A percentile compares a stretch with the other conserved stretches of the same genome.
Evolutionary conservation across 2,797 vertebrate species (phyloP).

Genomic region (Megaceryle alcyon): DNA sequence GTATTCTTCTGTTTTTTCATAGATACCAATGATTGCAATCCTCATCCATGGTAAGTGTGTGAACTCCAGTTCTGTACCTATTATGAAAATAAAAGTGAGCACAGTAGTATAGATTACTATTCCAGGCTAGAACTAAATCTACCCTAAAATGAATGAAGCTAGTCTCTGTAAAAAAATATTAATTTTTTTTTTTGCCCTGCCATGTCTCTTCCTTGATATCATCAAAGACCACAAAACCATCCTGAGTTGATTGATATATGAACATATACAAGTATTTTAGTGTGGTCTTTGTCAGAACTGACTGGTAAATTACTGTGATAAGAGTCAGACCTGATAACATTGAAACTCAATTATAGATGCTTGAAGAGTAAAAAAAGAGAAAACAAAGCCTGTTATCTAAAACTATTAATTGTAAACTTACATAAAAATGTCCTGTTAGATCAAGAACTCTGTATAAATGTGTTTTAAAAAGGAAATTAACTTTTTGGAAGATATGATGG

Average conservation of each 20-base stretch:
- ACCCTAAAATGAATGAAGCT: not conserved
- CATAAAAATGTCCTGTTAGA: not conserved
- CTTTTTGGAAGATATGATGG: not conserved
- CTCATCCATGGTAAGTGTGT: constrained; percentile 91
- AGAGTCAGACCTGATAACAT: not conserved
- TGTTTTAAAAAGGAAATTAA: not conserved
- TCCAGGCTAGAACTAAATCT: not conserved
- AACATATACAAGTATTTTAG: not conserved
- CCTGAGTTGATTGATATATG: not conserved
- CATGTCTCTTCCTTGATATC: not conserved
- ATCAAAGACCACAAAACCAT: not conserved
- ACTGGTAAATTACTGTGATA: not conserved
- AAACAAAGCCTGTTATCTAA: not conserved
- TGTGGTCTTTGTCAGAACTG: not conserved
- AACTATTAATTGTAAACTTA: too few species aligned
- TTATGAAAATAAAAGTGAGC: not conserved
- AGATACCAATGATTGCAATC: constrained; percentile 96
- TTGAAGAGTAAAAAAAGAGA: not conserved
- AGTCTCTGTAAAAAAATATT: not conserved
- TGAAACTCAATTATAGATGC: too few species aligned
- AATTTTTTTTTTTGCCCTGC: not conserved
- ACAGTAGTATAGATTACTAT: not conserved
- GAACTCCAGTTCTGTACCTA: not conserved
- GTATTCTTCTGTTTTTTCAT: not conserved
- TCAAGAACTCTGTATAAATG: not conserved